Conservation (phyloP, 2,888 invertebrate species). For the Clunio marinus region DNA sequence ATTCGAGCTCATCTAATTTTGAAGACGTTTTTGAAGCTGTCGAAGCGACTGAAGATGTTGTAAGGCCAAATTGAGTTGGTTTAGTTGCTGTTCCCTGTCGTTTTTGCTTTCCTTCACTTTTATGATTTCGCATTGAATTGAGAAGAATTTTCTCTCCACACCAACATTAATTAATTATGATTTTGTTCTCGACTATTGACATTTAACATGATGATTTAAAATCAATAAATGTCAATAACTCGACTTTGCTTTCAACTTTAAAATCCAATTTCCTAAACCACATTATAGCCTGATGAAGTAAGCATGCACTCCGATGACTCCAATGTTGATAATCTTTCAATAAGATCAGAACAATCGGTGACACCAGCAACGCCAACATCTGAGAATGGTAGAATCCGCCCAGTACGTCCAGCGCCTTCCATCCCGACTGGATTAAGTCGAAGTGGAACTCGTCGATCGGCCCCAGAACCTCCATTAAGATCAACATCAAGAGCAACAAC, state of each 20-base stretch:
- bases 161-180: no score
- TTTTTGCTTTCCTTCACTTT: not conserved
- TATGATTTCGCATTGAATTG: no score
- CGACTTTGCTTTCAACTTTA: no score
- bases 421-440: slow-evolving; percentile 30
- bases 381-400: slow-evolving; percentile 8
- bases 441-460: slow-evolving; percentile 16
- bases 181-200: no score
- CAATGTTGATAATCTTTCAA: slow-evolving; percentile 22
- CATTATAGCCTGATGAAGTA: slow-evolving; percentile 28
- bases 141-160: no score
- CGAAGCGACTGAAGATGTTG: slow-evolving; percentile 13
- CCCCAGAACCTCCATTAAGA: slow-evolving; percentile 24
- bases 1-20: not conserved
- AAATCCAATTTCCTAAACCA: no score
- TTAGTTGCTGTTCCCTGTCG: not conserved
- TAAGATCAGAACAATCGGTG: not conserved
- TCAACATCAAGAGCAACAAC: not conserved
- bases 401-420: slow-evolving; percentile 33
- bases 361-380: not conserved
- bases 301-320: slow-evolving; percentile 37
- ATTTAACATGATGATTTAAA: no score
- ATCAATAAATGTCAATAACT: no score
- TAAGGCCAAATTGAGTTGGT: not conserved
- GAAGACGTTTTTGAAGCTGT: not conserved